Conservation (phyloP, 2,113 vertebrate genomes). For the Triplophysa siluroides region DNA sequence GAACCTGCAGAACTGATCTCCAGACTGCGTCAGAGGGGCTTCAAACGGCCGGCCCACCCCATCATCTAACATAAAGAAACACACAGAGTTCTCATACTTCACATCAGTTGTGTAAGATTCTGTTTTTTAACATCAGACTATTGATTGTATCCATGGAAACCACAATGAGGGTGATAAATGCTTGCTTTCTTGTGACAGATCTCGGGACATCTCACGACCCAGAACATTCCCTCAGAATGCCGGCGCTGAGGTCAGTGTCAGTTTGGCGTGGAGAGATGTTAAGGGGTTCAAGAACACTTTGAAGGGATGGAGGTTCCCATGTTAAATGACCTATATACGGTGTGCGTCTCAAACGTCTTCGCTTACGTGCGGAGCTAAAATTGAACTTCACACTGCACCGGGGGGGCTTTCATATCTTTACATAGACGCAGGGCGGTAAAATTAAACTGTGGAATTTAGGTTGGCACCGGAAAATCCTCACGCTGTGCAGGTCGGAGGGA, state of each 20-base stretch:
- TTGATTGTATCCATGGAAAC: constrained; percentile 46
- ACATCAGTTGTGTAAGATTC: constrained; percentile 15
- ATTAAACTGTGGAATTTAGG: constrained; percentile 45
- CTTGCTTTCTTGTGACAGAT: not conserved
- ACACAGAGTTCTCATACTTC: constrained; percentile 28
- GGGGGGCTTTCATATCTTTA: constrained; percentile 39
- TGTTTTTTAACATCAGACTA: constrained; percentile 28
- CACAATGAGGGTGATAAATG: constrained; percentile 33
- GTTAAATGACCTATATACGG: constrained; percentile 55
- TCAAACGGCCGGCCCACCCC: constrained; percentile 36
- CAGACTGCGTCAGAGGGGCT: constrained; percentile 53
- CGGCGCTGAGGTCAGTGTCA: not conserved
- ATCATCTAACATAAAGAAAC: constrained; percentile 50
- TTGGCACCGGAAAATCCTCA: constrained; percentile 38
- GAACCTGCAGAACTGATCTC: constrained; percentile 44
- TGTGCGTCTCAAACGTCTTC: constrained; percentile 48
- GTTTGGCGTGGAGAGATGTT: not conserved
- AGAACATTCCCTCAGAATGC: not conserved
- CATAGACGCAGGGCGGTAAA: constrained; percentile 25
- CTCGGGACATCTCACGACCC: not conserved
- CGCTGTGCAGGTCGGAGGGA: constrained; percentile 25
- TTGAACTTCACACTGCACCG: constrained; percentile 46
- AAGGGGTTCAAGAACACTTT: constrained; percentile 11
- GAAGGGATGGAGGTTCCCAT: constrained; percentile 31
- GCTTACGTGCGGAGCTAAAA: constrained; percentile 51